Conservation (phyloP, 2,113 vertebrate species). For the Neolamprologus tretocephalus region DNA sequence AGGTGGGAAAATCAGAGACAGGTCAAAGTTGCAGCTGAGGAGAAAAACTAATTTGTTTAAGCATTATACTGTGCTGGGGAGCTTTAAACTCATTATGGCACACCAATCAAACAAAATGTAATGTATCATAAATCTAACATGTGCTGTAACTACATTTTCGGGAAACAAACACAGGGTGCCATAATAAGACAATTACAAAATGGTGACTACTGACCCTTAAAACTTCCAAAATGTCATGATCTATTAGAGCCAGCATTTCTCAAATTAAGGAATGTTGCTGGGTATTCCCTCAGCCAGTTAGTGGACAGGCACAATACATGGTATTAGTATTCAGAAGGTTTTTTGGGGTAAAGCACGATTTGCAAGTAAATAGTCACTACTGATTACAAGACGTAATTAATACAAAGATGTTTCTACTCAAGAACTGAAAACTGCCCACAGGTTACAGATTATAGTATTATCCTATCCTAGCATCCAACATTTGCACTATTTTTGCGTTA, state of each 20-base stretch:
- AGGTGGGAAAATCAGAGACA: background rate
- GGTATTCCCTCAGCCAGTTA: background rate
- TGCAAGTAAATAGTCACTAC: background rate
- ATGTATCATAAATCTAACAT: background rate
- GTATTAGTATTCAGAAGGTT: background rate
- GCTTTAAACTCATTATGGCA: background rate
- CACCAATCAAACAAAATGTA: background rate
- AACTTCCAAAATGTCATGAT: background rate
- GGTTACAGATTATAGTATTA: background rate
- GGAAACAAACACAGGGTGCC: background rate
- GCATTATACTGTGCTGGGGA: background rate
- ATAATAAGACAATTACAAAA: background rate
- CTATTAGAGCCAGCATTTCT: slow-evolving; percentile 13
- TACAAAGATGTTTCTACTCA: background rate
- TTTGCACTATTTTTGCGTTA: background rate
- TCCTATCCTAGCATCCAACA: background rate
- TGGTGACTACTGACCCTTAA: background rate
- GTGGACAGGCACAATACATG: background rate
- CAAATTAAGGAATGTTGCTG: background rate
- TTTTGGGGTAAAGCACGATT: background rate
- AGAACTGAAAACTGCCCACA: background rate
- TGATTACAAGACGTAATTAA: background rate
- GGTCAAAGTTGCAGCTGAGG: background rate
- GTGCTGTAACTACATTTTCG: background rate
- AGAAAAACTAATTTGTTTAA: background rate